These are phyloP conservation scores for Napeogenes sylphis DNA, from an alignment of 2,888 invertebrate genomes.

Conservation along the genomic window DNA sequence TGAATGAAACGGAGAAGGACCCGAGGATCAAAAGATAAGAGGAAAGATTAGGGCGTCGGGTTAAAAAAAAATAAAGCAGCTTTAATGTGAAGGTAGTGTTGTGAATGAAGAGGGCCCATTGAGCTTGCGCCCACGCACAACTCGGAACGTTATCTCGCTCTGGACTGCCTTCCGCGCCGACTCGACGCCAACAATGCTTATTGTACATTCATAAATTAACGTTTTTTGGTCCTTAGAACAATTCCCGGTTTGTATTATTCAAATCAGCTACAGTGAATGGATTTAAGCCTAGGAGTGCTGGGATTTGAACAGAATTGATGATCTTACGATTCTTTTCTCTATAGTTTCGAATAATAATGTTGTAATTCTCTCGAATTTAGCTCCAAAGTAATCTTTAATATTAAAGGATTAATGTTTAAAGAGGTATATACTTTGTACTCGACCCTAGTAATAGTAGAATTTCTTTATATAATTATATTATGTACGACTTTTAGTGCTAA, in stretches of 20 bases:
- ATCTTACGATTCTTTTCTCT: slow-evolving; percentile 33
- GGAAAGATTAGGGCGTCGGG: slow-evolving; percentile 68
- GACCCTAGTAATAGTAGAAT: no score
- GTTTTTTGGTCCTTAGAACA: slow-evolving; percentile 50
- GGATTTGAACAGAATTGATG: slow-evolving; percentile 38
- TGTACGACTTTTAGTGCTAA: no score
- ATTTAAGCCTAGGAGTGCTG: slow-evolving; percentile 43
- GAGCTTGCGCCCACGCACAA: slow-evolving; percentile 71
- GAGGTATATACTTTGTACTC: no score
- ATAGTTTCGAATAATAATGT: slow-evolving; percentile 36
- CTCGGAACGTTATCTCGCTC: slow-evolving; percentile 46
- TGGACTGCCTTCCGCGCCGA: slow-evolving; percentile 39
- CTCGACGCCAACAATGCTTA: slow-evolving; percentile 50
- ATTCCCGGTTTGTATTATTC: slow-evolving; percentile 53
- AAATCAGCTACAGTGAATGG: slow-evolving; percentile 48
- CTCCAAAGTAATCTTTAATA: no score
- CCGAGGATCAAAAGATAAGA: slow-evolving; percentile 74
- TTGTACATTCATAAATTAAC: slow-evolving; percentile 47
- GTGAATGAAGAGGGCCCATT: slow-evolving; percentile 76
- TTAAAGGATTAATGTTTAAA: no score
- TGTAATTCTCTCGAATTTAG: slow-evolving; percentile 17
- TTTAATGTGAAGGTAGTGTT: slow-evolving; percentile 74
- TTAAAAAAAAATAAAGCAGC: slow-evolving; percentile 62
- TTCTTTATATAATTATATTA: no score
- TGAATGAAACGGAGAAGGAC: slow-evolving; percentile 75